A percentile compares a stretch with the other conserved stretches of the same genome.
Conservation (phyloP, 2,113 vertebrate genomes). For the Micromys minutus region DNA sequence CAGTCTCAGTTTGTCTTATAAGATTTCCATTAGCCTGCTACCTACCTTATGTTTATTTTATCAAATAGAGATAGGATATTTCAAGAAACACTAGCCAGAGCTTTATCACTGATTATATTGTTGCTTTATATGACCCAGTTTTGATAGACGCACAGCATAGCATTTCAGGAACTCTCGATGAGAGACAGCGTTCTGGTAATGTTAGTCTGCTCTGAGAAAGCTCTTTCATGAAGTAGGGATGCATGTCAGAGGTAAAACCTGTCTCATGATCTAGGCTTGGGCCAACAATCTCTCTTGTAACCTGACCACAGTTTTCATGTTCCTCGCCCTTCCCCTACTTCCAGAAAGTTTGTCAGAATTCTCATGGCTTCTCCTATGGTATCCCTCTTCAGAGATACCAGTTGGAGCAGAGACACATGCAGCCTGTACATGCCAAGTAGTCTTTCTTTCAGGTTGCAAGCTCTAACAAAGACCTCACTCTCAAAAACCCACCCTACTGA, state of each 20-base stretch:
- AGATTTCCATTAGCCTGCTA: neutral
- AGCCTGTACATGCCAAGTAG: neutral
- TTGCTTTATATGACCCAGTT: neutral
- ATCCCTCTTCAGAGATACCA: neutral
- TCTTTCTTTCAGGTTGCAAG: neutral
- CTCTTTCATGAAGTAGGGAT: neutral
- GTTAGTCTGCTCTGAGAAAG: neutral
- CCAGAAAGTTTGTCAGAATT: neutral
- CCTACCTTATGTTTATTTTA: neutral
- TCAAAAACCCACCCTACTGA: neutral
- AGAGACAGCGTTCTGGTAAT: neutral
- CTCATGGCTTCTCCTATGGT: neutral
- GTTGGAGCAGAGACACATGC: neutral
- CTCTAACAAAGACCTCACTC: neutral
- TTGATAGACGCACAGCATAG: neutral
- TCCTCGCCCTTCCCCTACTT: neutral
- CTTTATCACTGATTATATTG: neutral
- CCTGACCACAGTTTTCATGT: neutral
- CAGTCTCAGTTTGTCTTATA: neutral
- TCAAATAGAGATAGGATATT: neutral
- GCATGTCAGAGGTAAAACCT: neutral
- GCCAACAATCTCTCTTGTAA: neutral
- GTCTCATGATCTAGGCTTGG: neutral
- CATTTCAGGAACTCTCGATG: neutral
- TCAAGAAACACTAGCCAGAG: constrained; percentile 5